Evolutionary conservation across 2,113 vertebrate genomes (phyloP), one percentile per base, ranked within the genome.

Genomic region (Oryctolagus cuniculus): DNA sequence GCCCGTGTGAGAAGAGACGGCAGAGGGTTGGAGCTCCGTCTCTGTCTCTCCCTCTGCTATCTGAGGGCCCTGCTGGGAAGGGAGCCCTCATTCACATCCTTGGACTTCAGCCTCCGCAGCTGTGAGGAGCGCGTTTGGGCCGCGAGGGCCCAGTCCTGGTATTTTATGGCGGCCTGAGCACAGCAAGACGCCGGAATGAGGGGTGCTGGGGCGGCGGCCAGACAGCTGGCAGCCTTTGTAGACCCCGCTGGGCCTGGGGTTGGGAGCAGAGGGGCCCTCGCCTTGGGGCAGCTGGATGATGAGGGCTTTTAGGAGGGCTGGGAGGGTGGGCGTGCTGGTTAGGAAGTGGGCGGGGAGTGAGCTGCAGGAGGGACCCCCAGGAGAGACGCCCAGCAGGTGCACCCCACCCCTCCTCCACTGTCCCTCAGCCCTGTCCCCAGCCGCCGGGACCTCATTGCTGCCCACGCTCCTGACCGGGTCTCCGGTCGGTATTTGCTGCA

Each of bases 381-480:
- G 6, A 36, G 58, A 16, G 21, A 5, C 31, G 10, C 17, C 21
- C 49, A 5, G 4, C 1, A 15, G 0, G 66, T 34, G 34, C 2
- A 13, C 29, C n/a, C 70, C n/a, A 10, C 0, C 6, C 58, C 51
- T 27, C 3, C 1, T 3, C 31, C 6, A n/a, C 61, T 55, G 22
- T 15, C 34, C 31, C 9, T 36, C 22, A n/a, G 27, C 53, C 31
- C 53, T 19, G 12, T 16, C 36, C 0, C 25, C 63, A 4, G 8
- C 11, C 6, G 11, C 3, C 31, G 6, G 67, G 49, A 27, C 27
- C 17, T 1, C 2, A 13, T 2, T 3, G 51, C 31, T 6, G 0
- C 31, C 84, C 17, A 38, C 16, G 49, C 66, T 73, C 73, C 75
- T 34, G 31, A 61, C 7, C 4, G 0, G 0, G 8, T 27, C 17